Evolutionary conservation across 2,888 invertebrate species (phyloP).

Genomic region (Noctua comes): DNA sequence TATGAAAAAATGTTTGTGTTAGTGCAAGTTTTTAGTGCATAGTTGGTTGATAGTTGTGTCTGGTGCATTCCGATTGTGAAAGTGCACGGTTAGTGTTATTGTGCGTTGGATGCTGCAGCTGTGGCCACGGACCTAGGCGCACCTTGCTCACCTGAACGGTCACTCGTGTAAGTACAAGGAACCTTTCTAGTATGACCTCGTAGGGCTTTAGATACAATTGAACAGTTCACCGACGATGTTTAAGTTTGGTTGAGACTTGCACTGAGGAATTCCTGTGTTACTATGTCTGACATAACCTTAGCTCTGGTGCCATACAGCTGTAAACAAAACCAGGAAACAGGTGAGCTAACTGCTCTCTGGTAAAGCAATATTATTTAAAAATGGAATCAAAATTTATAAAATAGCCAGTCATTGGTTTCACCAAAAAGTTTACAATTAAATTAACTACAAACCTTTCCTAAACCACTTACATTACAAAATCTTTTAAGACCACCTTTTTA

Average conservation of each 20-base stretch:
- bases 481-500: neutral
- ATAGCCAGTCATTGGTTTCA: constrained; percentile 1
- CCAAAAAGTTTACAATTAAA: constrained; percentile 1
- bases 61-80: constrained; percentile 84
- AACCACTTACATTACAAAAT: neutral
- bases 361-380: constrained; percentile 17
- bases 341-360: constrained; percentile 10
- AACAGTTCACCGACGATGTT: constrained; percentile 24
- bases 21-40: constrained; percentile 80
- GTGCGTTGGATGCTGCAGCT: constrained; percentile 81
- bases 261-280: constrained; percentile 32
- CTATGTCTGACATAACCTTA: constrained; percentile 58
- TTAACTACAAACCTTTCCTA: neutral
- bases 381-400: constrained; percentile 19
- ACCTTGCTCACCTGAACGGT: constrained; percentile 62
- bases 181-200: constrained; percentile 68
- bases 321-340: constrained; percentile 45
- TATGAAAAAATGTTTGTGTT: constrained; percentile 76
- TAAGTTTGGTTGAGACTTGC: constrained; percentile 45
- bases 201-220: constrained; percentile 45
- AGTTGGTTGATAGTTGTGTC: constrained; percentile 79
- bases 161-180: constrained; percentile 72
- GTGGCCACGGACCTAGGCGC: constrained; percentile 62
- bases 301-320: constrained; percentile 36
- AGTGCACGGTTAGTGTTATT: constrained; percentile 85